A percentile compares a stretch with the other conserved stretches of the same genome.
Evolutionary conservation across 2,113 vertebrate genomes (phyloP).

Genomic region (Siniperca chuatsi): DNA sequence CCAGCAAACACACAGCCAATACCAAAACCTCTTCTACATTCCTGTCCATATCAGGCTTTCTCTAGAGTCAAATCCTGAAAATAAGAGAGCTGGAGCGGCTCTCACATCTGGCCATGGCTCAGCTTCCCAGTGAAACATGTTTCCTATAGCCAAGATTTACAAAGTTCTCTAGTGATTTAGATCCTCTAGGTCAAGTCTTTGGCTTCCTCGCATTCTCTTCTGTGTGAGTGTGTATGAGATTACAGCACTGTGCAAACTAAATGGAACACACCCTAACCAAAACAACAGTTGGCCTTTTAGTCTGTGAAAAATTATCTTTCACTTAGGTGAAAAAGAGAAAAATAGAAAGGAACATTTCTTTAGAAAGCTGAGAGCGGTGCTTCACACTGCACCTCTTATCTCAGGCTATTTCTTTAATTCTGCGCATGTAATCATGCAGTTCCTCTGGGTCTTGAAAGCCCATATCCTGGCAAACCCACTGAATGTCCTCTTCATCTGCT

Average conservation of each 20-base stretch:
- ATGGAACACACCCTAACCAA: constrained; percentile 74
- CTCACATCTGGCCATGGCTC: constrained; percentile 57
- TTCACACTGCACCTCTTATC: constrained; percentile 35
- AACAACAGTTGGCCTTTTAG: constrained; percentile 76
- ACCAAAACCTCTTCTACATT: constrained; percentile 35
- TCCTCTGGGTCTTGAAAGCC: constrained; percentile 94
- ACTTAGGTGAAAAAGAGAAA: constrained; percentile 82
- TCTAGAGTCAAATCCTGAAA: constrained; percentile 35
- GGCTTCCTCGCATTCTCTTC: constrained; percentile 72
- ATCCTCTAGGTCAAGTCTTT: constrained; percentile 76
- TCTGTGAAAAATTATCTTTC: constrained; percentile 80
- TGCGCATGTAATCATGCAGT: constrained; percentile 96
- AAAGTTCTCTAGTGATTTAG: constrained; percentile 66
- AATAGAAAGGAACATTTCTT: constrained; percentile 81
- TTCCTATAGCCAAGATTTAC: constrained; percentile 59
- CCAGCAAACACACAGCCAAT: constrained; percentile 58
- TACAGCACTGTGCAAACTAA: constrained; percentile 84
- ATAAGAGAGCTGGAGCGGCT: constrained; percentile 55
- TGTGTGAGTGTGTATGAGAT: constrained; percentile 77
- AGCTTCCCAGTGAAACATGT: constrained; percentile 55
- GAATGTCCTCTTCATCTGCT: constrained; percentile 94
- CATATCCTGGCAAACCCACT: constrained; percentile 98
- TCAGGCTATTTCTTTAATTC: constrained; percentile 97
- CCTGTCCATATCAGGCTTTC: constrained; percentile 65
- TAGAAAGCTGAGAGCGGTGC: constrained; percentile 66